Base-by-base conservation (phyloP, 2,113 vertebrate species). In the Apodemus speciosus region DNA sequence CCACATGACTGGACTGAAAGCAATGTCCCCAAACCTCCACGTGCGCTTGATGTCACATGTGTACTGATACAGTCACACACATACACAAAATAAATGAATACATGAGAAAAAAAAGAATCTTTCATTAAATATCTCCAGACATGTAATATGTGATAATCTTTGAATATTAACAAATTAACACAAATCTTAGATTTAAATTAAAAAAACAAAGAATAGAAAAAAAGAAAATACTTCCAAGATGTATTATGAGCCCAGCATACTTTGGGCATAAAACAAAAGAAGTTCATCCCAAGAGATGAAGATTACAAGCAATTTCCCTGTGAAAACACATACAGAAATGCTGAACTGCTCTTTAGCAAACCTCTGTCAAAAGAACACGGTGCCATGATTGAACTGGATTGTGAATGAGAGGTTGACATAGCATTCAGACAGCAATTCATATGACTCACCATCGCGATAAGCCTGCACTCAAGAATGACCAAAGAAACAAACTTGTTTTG, bases 181-280 rank as follows among this genome's bases (percentile, higher is more conserved):
- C 1, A 18, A 90, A 49, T 80, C 20, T 85, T 58, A 38, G 38
- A 32, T 2, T 60, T 56, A 46, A 56, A 68, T 43, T 46, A 32
- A 18, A 51, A 79, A 53, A 21, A 80, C 16, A 56, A 27, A 80
- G 9, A 90, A 68, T 32, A 95, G 72, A 10, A 6, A 35, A 87
- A 53, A 3, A 85, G 32, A 25, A 81, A 60, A 76, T 58, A 76
- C 3, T 91, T 89, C 8, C 6, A 93, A 76, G 7, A 72, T 20
- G 38, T 62, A 40, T 84, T 46, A 76, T 75, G 53, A 92, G 4
- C 46, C 25, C 18, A 94, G 8, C 13, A 85, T 46, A 76, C 94
- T 95, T 88, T 40, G 64, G 20, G 35, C 32, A 88, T 5, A 88
- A 91, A 96, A 90, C 84, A 30, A 89, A 9, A 90, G 15, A 91